Percentiles rank a stretch among this genome's conserved stretches.
Conservation (phyloP, 2,797 vertebrate species). For the Sebastes matsubarae region DNA sequence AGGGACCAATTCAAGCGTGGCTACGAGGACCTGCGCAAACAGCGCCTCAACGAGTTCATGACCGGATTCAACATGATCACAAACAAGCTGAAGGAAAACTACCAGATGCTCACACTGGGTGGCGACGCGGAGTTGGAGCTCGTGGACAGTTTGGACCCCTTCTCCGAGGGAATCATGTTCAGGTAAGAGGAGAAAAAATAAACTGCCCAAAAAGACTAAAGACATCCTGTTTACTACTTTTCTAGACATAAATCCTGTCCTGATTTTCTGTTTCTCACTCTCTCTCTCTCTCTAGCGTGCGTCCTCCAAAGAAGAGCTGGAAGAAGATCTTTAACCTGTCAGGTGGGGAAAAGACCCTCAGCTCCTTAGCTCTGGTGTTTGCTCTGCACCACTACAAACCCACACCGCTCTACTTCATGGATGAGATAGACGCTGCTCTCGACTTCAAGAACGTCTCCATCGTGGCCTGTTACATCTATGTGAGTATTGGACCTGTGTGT, state of each 20-base stretch:
- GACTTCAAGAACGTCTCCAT: conserved; percentile 99
- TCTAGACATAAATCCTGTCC: neutral
- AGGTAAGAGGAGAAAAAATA: conserved; percentile 77
- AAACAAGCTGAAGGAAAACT: conserved; percentile 98
- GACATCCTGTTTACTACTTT: neutral
- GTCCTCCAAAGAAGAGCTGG: conserved; percentile 99
- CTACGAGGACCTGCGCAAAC: conserved; percentile 92
- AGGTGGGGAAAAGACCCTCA: conserved; percentile 97
- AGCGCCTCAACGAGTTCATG: conserved; percentile 97
- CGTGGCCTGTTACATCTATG: conserved; percentile 96
- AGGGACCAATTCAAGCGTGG: conserved; percentile 90
- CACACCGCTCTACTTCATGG: conserved; percentile 98
- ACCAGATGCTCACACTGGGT: conserved; percentile 97
- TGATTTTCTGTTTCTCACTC: neutral
- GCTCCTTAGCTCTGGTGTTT: conserved; percentile 95
- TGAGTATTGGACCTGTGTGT: conserved; percentile 77
- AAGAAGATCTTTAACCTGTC: conserved; percentile 99
- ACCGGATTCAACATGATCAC: conserved; percentile 96
- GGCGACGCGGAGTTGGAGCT: conserved; percentile 97
- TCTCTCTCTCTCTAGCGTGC: conserved; percentile 81
- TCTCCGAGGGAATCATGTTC: conserved; percentile 98
- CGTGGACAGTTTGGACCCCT: conserved; percentile 97
- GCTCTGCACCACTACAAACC: conserved; percentile 98
- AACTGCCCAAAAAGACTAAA: too few species aligned
- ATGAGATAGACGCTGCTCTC: conserved; percentile 97